phyloP scores from a whole-genome alignment of 2,113 vertebrate genomes.

The Hippocampus guttulatus region DNA sequence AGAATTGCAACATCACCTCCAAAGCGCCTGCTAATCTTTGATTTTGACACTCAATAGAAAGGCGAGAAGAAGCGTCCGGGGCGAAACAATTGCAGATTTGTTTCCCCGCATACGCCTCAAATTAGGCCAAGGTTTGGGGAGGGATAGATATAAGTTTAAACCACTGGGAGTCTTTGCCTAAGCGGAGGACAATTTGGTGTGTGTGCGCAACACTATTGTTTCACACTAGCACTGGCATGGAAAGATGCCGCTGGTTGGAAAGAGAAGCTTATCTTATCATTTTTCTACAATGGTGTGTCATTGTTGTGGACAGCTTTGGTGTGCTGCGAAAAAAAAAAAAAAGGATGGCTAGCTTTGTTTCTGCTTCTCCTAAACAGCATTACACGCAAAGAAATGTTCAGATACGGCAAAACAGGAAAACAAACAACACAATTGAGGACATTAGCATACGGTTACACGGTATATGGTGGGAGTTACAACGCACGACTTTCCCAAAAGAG shows the following conservation, averaged over 20 bases:
- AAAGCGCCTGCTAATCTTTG: conserved; percentile 69
- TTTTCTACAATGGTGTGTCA: conserved; percentile 50
- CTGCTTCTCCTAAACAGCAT: conserved; percentile 45
- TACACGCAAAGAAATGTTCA: conserved; percentile 63
- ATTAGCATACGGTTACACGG: not conserved
- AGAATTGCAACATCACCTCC: conserved; percentile 61
- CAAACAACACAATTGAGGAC: not conserved
- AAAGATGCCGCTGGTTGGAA: conserved; percentile 43
- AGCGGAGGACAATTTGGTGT: conserved; percentile 54
- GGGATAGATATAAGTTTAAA: conserved; percentile 68
- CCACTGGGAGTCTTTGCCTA: conserved; percentile 52
- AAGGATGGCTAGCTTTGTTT: conserved; percentile 51
- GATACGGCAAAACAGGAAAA: conserved; percentile 30
- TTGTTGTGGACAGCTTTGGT: conserved; percentile 47
- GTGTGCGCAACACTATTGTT: conserved; percentile 58
- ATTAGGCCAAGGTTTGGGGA: conserved; percentile 68
- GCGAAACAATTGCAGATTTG: conserved; percentile 69
- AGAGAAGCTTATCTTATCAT: conserved; percentile 59
- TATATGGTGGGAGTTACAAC: not conserved
- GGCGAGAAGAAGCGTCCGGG: conserved; percentile 56
- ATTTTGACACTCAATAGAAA: conserved; percentile 65
- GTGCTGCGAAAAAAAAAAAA: conserved; percentile 3
- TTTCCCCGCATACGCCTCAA: conserved; percentile 57
- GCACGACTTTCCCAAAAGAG: not conserved
- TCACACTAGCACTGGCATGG: conserved; percentile 48